These are phyloP conservation scores for Cisticola juncidis DNA, from an alignment of 2,113 vertebrate species.

Conservation along the genomic window DNA sequence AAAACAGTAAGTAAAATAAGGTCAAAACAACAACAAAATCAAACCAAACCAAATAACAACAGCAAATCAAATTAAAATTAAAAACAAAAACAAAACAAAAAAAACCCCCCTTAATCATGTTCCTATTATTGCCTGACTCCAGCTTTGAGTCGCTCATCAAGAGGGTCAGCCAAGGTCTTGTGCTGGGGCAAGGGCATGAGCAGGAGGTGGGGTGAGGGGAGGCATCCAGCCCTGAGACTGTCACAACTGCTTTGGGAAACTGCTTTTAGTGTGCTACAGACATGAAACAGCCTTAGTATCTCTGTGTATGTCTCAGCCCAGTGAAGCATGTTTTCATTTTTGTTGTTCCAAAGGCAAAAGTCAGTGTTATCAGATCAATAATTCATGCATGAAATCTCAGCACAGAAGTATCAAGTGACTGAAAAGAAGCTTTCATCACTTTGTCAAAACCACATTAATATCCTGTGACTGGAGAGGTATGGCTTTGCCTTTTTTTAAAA, in stretches of 20 bases:
- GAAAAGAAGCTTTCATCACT: neutral
- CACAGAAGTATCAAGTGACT: neutral
- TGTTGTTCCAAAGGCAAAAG: neutral
- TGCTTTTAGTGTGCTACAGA: neutral
- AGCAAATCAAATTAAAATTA: neutral
- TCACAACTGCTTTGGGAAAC: neutral
- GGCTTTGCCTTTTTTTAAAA: neutral
- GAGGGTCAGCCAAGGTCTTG: neutral
- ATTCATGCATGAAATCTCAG: neutral
- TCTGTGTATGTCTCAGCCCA: accelerated
- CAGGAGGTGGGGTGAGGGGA: neutral
- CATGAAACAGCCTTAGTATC: neutral
- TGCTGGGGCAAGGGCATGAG: neutral
- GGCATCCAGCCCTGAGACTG: neutral
- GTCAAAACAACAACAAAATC: neutral
- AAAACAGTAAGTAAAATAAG: neutral
- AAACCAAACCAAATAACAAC: neutral
- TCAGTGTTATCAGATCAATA: neutral
- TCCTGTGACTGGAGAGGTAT: neutral
- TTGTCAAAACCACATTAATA: neutral
- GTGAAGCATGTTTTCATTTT: neutral
- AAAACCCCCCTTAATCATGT: neutral
- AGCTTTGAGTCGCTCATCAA: neutral
- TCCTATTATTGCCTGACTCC: neutral
- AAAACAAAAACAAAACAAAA: neutral